Evolutionary conservation across 2,888 invertebrate species (phyloP).

Genomic region (Orchesella flavescens): DNA sequence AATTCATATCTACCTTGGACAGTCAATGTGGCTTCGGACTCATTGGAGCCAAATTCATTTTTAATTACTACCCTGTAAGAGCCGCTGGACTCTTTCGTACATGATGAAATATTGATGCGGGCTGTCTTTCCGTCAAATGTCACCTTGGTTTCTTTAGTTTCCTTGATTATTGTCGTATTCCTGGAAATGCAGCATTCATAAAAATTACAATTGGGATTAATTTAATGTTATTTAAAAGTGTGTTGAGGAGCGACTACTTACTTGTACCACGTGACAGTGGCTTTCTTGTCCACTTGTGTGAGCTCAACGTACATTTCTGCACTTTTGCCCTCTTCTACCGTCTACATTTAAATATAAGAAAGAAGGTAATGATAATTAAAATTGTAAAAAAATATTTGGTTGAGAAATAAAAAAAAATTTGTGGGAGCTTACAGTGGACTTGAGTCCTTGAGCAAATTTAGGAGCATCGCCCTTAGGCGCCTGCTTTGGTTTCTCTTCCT

Average conservation of each 20-base stretch:
- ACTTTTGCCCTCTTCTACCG: conserved; percentile 82
- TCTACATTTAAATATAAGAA: conserved; percentile 75
- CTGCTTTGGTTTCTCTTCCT: conserved; percentile 74
- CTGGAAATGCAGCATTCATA: conserved; percentile 72
- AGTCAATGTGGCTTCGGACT: conserved; percentile 88
- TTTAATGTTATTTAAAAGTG: too few relatives aligned
- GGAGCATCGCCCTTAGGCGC: conserved; percentile 82
- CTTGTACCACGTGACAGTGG: conserved; percentile 90
- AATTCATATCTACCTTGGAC: conserved; percentile 77
- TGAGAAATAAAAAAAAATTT: too few relatives aligned
- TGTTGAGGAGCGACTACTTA: conserved; percentile 76
- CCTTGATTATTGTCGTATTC: conserved; percentile 82
- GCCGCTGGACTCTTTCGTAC: conserved; percentile 84
- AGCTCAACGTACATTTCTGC: conserved; percentile 86
- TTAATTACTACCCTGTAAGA: conserved; percentile 89
- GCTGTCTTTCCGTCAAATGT: conserved; percentile 89
- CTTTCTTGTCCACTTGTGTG: conserved; percentile 84
- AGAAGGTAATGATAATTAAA: conserved; percentile 9
- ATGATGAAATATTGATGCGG: conserved; percentile 85
- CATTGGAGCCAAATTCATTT: conserved; percentile 93
- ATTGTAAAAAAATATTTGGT: conserved; percentile 1
- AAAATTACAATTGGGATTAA: background rate
- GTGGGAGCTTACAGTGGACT: conserved; percentile 84
- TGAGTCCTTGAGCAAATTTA: conserved; percentile 84
- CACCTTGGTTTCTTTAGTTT: conserved; percentile 84